Evolutionary conservation across 2,888 invertebrate species (phyloP).

Genomic region (Heliconius ismenius): DNA sequence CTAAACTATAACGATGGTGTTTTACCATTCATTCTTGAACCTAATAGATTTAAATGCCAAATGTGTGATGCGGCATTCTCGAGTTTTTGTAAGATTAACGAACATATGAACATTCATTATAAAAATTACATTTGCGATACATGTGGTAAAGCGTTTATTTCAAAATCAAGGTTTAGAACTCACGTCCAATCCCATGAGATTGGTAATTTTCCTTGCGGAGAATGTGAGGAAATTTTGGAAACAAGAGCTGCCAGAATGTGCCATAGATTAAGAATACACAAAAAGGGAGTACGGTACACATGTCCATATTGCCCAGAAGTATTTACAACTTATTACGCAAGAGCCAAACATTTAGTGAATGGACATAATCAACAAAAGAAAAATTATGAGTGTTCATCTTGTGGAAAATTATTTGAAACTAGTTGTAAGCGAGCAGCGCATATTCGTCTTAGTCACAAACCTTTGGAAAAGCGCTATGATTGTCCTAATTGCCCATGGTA

Average conservation of each 20-base stretch:
- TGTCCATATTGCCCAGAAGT: constrained; percentile 70
- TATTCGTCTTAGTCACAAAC: constrained; percentile 56
- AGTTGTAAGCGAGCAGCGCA: constrained; percentile 67
- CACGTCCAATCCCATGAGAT: constrained; percentile 70
- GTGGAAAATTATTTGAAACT: constrained; percentile 62
- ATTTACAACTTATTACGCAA: constrained; percentile 66
- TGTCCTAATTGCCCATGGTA: constrained; percentile 58
- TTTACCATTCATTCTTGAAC: constrained; percentile 67
- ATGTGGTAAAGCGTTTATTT: constrained; percentile 72
- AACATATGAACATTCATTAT: constrained; percentile 74
- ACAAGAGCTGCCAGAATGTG: constrained; percentile 64
- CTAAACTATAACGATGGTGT: constrained; percentile 68
- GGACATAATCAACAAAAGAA: constrained; percentile 59
- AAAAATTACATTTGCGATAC: constrained; percentile 71
- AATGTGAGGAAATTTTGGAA: constrained; percentile 62
- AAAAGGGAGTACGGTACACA: constrained; percentile 65
- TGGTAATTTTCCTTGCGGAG: constrained; percentile 67
- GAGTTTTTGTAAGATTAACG: constrained; percentile 67
- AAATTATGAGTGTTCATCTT: constrained; percentile 60
- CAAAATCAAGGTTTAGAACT: constrained; percentile 67
- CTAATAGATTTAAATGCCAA: constrained; percentile 63
- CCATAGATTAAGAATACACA: constrained; percentile 64
- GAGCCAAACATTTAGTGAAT: constrained; percentile 67
- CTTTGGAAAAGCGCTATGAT: constrained; percentile 52
- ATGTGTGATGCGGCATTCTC: constrained; percentile 59